A percentile compares a stretch with the other conserved stretches of the same genome.
Evolutionary conservation across 2,888 invertebrate species (phyloP).

Genomic region (Acronicta aceris): DNA sequence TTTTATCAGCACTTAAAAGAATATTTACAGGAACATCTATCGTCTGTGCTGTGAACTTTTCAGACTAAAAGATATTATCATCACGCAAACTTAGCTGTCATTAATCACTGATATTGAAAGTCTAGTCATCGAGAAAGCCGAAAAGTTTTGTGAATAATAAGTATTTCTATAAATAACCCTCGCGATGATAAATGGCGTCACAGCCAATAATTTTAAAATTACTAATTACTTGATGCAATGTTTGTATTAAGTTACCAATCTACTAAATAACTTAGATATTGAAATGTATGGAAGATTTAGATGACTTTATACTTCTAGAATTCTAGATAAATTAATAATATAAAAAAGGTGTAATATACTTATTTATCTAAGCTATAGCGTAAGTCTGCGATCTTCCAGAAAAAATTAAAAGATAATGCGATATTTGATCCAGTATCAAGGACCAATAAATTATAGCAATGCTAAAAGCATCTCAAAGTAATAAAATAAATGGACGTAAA

Average conservation of each 20-base stretch:
- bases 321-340: not conserved
- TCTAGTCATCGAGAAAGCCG: constrained; percentile 3
- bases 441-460: not conserved
- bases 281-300: not conserved
- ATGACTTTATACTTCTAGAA: not conserved
- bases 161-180: constrained; percentile 22
- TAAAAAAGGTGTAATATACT: no score
- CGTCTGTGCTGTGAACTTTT: constrained; percentile 4
- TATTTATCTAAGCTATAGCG: no score
- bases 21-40: constrained; percentile 1
- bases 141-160: constrained; percentile 25
- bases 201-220: constrained; percentile 1
- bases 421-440: no score
- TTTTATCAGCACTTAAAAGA: not conserved
- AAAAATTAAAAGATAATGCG: no score
- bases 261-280: not conserved
- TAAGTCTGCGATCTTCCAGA: no score
- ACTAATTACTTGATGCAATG: constrained; percentile 2
- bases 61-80: constrained; percentile 18
- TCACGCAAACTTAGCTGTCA: not conserved
- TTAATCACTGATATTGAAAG: constrained; percentile 40
- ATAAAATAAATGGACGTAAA: not conserved
- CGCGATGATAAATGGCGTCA: constrained; percentile 16
- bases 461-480: not conserved
- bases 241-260: not conserved